phyloP scores from a whole-genome alignment of 2,113 vertebrate species.

The Caloenas nicobarica region DNA sequence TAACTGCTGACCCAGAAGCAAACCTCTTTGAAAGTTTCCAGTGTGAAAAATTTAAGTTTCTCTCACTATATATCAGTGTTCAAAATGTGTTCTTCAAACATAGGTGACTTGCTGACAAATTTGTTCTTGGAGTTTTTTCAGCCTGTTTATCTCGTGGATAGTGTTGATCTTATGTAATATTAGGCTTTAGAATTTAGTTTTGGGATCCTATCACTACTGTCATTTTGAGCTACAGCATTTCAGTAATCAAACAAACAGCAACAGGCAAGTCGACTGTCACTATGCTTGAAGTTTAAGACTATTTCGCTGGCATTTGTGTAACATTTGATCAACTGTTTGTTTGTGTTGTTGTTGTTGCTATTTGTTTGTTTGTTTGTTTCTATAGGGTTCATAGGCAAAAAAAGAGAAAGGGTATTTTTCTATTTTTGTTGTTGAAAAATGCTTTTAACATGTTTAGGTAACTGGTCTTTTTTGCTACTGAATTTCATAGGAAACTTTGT shows the following conservation, averaged over 20 bases:
- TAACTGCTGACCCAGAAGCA: background rate
- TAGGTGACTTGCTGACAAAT: background rate
- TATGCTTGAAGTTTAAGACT: background rate
- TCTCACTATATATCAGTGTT: background rate
- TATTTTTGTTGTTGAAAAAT: background rate
- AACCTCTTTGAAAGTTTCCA: background rate
- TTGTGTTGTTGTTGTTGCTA: background rate
- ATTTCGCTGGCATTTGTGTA: background rate
- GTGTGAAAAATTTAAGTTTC: background rate
- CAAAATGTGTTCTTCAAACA: background rate
- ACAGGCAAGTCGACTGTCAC: background rate
- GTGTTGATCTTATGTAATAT: background rate
- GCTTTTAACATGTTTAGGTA: background rate
- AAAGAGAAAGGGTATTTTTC: rapidly evolving
- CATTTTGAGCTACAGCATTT: background rate
- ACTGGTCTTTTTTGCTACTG: background rate
- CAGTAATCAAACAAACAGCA: background rate
- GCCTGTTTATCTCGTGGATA: background rate
- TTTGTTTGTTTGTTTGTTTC: background rate
- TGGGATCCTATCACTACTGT: background rate
- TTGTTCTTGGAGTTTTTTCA: background rate
- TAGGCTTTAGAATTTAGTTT: background rate
- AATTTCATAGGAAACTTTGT: background rate
- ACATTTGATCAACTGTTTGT: background rate
- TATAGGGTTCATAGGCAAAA: rapidly evolving